These are phyloP conservation scores for Polypedilum pembai DNA, from an alignment of 1,140 invertebrate species.

Conservation along the genomic window DNA sequence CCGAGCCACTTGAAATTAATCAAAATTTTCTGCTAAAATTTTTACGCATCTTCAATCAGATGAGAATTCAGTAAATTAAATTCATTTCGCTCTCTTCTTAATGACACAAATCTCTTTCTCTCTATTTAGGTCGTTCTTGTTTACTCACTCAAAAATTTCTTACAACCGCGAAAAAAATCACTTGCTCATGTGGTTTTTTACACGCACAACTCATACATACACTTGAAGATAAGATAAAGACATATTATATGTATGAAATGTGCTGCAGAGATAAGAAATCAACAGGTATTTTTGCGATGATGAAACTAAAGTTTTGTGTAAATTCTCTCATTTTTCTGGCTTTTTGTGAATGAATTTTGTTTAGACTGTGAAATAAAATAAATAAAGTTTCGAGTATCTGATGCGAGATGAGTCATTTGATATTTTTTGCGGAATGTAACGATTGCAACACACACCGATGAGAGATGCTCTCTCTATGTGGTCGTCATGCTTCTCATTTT, in stretches of 20 bases:
- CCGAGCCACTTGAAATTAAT: too few species aligned
- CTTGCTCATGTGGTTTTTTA: neutral
- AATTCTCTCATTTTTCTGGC: too few species aligned
- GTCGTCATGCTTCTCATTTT: neutral
- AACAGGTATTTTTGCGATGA: constrained; percentile 12
- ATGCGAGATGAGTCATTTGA: neutral
- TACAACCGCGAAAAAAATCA: neutral
- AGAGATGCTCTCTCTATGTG: neutral
- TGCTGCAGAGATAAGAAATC: neutral
- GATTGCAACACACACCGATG: neutral
- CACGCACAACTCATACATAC: neutral
- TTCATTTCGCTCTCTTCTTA: neutral
- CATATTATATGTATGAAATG: neutral
- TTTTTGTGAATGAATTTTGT: too few species aligned
- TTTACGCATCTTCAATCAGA: too few species aligned
- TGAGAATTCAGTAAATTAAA: neutral
- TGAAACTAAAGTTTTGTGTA: neutral
- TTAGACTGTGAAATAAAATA: too few species aligned
- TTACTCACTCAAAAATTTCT: neutral
- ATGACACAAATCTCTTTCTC: neutral
- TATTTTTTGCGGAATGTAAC: neutral
- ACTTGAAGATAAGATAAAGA: neutral
- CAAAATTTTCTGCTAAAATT: too few species aligned
- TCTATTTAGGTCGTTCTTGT: neutral
- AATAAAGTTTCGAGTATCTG: too few species aligned